A percentile compares a stretch with the other conserved stretches of the same genome.
These are phyloP conservation scores for Apodemus agrarius DNA, from an alignment of 2,797 vertebrate genomes.

Conservation along the genomic window DNA sequence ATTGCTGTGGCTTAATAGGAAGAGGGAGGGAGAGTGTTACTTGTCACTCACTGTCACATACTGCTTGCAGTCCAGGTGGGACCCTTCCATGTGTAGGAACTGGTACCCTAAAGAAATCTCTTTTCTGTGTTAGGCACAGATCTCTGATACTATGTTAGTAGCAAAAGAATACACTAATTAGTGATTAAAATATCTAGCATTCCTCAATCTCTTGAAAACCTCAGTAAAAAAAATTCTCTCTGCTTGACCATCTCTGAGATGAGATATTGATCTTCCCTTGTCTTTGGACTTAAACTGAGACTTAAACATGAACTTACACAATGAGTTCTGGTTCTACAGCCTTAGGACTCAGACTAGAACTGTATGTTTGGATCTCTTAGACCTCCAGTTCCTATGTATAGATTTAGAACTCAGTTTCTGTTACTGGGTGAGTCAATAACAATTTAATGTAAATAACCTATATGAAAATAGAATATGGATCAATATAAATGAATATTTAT, in stretches of 20 bases:
- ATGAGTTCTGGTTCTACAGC: conserved; percentile 17
- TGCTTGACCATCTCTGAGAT: neutral
- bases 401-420: neutral
- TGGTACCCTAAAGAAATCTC: neutral
- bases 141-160: neutral
- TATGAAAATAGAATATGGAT: neutral
- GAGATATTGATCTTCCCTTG: neutral
- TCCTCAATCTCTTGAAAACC: neutral
- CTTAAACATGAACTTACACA: neutral
- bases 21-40: neutral
- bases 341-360: neutral
- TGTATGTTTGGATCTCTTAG: neutral
- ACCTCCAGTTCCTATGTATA: neutral
- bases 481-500: neutral
- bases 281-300: neutral
- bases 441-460: neutral
- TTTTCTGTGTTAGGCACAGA: neutral
- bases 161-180: neutral
- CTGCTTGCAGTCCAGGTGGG: neutral
- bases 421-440: neutral
- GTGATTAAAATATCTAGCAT: neutral
- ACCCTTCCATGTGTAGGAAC: neutral
- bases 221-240: neutral
- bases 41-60: neutral
- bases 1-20: neutral